phyloP scores from a whole-genome alignment of 1,140 invertebrate species.

The Drosophila prosaltans region DNA sequence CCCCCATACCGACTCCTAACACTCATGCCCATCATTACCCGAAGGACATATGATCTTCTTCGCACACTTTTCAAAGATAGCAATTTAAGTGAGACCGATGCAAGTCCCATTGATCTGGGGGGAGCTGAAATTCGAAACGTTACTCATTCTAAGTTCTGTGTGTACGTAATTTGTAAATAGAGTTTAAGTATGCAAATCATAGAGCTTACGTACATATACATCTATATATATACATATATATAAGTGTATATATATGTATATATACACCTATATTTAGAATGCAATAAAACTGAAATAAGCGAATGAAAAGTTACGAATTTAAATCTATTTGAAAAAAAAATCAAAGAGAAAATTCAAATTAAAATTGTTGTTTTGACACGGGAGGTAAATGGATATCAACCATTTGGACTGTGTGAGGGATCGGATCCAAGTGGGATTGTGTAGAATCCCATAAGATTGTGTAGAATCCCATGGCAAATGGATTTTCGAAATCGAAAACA shows the following conservation, averaged over 20 bases:
- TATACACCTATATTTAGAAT: constrained; percentile 66
- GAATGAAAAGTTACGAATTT: constrained; percentile 75
- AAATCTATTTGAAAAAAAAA: constrained; percentile 65
- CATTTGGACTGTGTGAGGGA: too few species aligned
- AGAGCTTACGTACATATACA: constrained; percentile 70
- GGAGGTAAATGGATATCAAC: neutral
- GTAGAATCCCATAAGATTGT: too few species aligned
- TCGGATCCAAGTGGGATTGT: too few species aligned
- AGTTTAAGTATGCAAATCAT: constrained; percentile 82
- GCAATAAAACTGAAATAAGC: constrained; percentile 65
- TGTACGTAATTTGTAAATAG: constrained; percentile 80
- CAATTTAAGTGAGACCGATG: constrained; percentile 57
- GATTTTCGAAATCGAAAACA: too few species aligned
- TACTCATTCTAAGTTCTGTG: constrained; percentile 72
- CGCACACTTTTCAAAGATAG: constrained; percentile 81
- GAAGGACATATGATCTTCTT: constrained; percentile 34
- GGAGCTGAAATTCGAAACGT: constrained; percentile 46
- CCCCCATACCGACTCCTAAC: constrained; percentile 8
- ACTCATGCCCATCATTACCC: constrained; percentile 30
- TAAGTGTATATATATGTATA: neutral
- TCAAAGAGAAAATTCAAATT: neutral
- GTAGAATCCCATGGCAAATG: too few species aligned
- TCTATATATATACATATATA: constrained; percentile 5
- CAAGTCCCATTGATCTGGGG: constrained; percentile 20
- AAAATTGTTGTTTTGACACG: constrained; percentile 29